Evolutionary conservation across 1,140 invertebrate species (phyloP).

Genomic region (Macrocentrus cingulum): DNA sequence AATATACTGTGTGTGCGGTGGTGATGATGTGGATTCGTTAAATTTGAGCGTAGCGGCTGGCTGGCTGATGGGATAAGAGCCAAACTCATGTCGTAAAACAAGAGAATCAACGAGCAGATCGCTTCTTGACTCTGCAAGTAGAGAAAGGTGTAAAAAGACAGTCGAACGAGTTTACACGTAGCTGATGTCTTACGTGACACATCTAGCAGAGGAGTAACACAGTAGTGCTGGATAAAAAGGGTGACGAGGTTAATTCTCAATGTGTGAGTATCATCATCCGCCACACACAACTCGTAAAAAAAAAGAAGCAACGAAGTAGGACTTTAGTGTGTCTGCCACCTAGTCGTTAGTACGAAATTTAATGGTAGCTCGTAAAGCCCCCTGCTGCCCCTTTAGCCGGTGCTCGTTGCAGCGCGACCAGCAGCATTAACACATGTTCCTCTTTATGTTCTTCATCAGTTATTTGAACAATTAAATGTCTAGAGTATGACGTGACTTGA

Average conservation of each 20-base stretch:
- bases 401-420: not conserved
- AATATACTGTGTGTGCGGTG: too few relatives aligned
- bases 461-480: too few relatives aligned
- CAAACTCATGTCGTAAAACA: slow-evolving; percentile 28
- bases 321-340: slow-evolving; percentile 13
- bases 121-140: slow-evolving; percentile 12
- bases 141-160: slow-evolving; percentile 3
- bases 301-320: too few relatives aligned
- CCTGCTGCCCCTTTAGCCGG: not conserved
- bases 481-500: too few relatives aligned
- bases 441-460: not conserved
- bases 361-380: slow-evolving; percentile 29
- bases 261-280: not conserved
- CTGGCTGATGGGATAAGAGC: slow-evolving; percentile 5
- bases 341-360: slow-evolving; percentile 29
- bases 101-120: slow-evolving; percentile 17
- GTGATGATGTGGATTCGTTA: not conserved
- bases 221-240: slow-evolving; percentile 22
- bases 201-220: too few relatives aligned
- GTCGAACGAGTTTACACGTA: slow-evolving; percentile 24
- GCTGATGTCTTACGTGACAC: slow-evolving; percentile 27
- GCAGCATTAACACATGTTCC: too few relatives aligned
- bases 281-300: slow-evolving; percentile 14
- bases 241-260: slow-evolving; percentile 27
- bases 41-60: not conserved